Percentiles rank a stretch among this genome's conserved stretches.
These are phyloP conservation scores for Aphelenchoides bicaudatus DNA, from an alignment of 2,888 invertebrate species.

Conservation along the genomic window DNA sequence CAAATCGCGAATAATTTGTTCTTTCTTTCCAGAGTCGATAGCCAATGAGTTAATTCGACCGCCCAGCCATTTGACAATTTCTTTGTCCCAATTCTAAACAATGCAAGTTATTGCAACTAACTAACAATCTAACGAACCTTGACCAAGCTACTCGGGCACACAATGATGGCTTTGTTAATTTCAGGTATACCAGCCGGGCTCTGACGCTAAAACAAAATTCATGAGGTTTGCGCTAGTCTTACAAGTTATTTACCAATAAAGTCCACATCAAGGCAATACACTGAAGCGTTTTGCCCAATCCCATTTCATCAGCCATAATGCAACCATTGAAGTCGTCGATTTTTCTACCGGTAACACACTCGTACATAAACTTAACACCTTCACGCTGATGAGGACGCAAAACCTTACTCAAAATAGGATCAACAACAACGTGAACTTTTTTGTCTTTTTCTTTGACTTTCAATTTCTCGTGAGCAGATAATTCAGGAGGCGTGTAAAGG, in stretches of 20 bases:
- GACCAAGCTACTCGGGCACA: slow-evolving; percentile 92
- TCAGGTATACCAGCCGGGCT: slow-evolving; percentile 84
- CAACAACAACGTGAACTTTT: slow-evolving; percentile 91
- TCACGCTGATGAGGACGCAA: slow-evolving; percentile 95
- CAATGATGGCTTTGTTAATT: slow-evolving; percentile 87
- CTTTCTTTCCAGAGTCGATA: slow-evolving; percentile 78
- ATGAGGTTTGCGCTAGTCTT: not conserved
- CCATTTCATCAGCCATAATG: slow-evolving; percentile 99
- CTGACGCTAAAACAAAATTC: slow-evolving; percentile 67
- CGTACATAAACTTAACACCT: slow-evolving; percentile 98
- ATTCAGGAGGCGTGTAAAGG: slow-evolving; percentile 77
- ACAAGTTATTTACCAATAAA: slow-evolving; percentile 67
- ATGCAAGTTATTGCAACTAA: not conserved
- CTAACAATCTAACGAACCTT: slow-evolving; percentile 65
- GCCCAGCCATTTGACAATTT: slow-evolving; percentile 91
- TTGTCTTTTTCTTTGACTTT: slow-evolving; percentile 70
- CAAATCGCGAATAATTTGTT: slow-evolving; percentile 72
- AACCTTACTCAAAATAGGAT: slow-evolving; percentile 83
- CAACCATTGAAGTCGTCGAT: slow-evolving; percentile 73
- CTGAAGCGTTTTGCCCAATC: slow-evolving; percentile 85
- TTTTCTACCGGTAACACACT: slow-evolving; percentile 88
- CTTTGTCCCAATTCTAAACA: slow-evolving; percentile 87
- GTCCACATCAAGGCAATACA: slow-evolving; percentile 95
- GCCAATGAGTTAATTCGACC: slow-evolving; percentile 72
- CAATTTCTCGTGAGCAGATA: slow-evolving; percentile 81